Percentiles rank a stretch among this genome's conserved stretches.
These are phyloP conservation scores for Crenuchus spilurus DNA, from an alignment of 2,797 vertebrate species.

Conservation along the genomic window DNA sequence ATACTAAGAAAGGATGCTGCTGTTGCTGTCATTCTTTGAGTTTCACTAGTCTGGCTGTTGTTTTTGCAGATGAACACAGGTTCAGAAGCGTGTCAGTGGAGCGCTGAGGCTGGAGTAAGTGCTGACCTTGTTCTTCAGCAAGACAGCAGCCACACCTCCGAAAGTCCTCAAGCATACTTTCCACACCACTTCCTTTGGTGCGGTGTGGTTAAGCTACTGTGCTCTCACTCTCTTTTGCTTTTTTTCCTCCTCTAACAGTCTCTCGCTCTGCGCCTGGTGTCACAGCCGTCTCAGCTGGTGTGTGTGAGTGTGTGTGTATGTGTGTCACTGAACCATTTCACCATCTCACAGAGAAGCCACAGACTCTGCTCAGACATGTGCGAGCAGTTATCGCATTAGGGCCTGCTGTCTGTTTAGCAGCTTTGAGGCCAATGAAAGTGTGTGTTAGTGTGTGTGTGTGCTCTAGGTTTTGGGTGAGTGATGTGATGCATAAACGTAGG, in stretches of 20 bases:
- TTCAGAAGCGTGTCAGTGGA: constrained; percentile 12
- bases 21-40: not conserved
- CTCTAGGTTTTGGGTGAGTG: not conserved
- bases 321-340: constrained; percentile 37
- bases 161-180: constrained; percentile 66
- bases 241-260: constrained; percentile 62
- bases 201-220: constrained; percentile 63
- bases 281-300: constrained; percentile 57
- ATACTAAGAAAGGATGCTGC: not conserved
- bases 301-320: constrained; percentile 26
- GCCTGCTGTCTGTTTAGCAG: constrained; percentile 47
- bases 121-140: constrained; percentile 66
- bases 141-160: constrained; percentile 64
- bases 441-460: constrained; percentile 19
- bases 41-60: not conserved
- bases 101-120: constrained; percentile 5
- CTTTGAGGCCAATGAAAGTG: constrained; percentile 8
- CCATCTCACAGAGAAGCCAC: constrained; percentile 53
- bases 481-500: constrained; percentile 21
- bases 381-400: constrained; percentile 53
- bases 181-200: constrained; percentile 70
- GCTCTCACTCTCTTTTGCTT: constrained; percentile 54
- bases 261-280: constrained; percentile 61
- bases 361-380: constrained; percentile 55
- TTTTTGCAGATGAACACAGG: constrained; percentile 2